Base-by-base conservation (phyloP, 2,797 vertebrate species). In the Manis crassicaudata region DNA sequence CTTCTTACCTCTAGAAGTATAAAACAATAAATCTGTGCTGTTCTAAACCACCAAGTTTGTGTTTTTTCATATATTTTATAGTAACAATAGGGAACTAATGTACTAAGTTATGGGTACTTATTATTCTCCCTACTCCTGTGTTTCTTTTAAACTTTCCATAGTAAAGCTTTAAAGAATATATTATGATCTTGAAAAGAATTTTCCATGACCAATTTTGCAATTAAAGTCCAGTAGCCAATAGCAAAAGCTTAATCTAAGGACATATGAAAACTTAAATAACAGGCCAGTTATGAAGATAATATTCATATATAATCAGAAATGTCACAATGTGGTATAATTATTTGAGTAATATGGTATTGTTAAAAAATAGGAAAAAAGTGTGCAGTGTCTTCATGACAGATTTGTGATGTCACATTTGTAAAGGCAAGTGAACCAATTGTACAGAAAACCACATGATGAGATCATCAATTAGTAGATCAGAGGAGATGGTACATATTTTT, bases 241-340 rank as follows among this genome's bases (percentile, higher is more conserved):
- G 7, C 20, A 67, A 60, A 73, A 68, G 13, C 17, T 83, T 68
- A 95, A 73, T 92, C 92, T 92, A 83, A 93, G 17, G 40, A 92
- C 2, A 68, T 54, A n/a, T 25, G 56, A 43, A n/a, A 60, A 56
- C 12, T 76, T 65, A 62, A 73, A 79, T 83, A 86, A 35, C 13
- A 63, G 8, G 56, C 17, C 67, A 52, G 3, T 29, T 85, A 37
- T 58, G 46, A 88, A 70, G 11, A 46, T 54, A 5, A 3, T 32
- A 8, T 81, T 87, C 23, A 58, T 76, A 46, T n/a, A 21, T 54
- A 75, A 50, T 37, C 32, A 87, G 62, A 90, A 12, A 84, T 50
- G 7, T 67, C 25, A n/a, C 20, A 73, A 56, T 50, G 23, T 72
- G 23, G 43, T 52, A 8, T 46, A 62, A 50, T 76, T 85, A 50